Base-by-base conservation (phyloP, 2,888 invertebrate species). In the Acholoe squamosa region DNA sequence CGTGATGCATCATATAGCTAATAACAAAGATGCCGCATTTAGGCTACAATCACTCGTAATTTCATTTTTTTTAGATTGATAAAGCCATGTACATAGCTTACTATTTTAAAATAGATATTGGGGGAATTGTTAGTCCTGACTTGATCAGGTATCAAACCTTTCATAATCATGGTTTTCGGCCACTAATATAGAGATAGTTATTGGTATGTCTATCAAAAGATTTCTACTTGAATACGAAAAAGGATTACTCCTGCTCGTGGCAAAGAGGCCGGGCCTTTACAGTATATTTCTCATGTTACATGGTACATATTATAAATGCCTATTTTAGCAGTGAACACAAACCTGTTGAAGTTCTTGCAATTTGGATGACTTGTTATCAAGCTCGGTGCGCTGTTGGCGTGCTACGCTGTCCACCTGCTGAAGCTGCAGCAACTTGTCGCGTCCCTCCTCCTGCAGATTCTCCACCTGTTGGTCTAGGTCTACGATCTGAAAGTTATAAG, bases 401-500 rank as follows among this genome's bases (percentile, higher is more conserved):
- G 93, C 92, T 90, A 93, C 89, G 84, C 93, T 93, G 71, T 94
- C 93, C 5, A 92, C 86, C 84, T 94, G 94, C 54, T 94, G 93
- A 25, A 92, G 91, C 77, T 93, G 93, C 22, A 93, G 91, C 28
- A 93, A 92, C 52, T 92, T 94, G 92, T 95, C 94, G 89, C 93
- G 91, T 76, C 94, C 91, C 84, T 94, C 92, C 31, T 91, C 33
- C 91, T 94, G 94, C 14, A 93, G 93, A 90, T 92, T 92, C 84
- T 93, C 93, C 71, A 94, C 89, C 86, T 91, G 93, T 91, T 94
- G 94, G 90, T 94, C 94, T 51, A 94, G 90, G 84, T 94, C 93
- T 3, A 93, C 92, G 67, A 95, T 94, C 95, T 95, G 89, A 3
- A 43, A 43, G 43, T 3, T n/a, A n/a, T n/a, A n/a, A n/a, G n/a